These are phyloP conservation scores for Ascaphus truei DNA, from an alignment of 2,113 vertebrate species.

Conservation along the genomic window DNA sequence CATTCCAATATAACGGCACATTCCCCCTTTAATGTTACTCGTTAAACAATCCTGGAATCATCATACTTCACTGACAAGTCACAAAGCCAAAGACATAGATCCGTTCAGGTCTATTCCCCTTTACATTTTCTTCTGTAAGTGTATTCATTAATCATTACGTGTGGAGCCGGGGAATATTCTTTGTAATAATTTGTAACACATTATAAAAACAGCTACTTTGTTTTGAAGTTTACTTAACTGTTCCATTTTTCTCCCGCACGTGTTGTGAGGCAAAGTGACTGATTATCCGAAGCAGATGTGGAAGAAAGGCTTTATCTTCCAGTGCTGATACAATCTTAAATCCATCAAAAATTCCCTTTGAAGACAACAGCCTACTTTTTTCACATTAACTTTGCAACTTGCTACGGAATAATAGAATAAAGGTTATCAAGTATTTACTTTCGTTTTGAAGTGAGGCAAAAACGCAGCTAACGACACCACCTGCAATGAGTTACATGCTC, in stretches of 20 bases:
- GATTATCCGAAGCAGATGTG: constrained; percentile 37
- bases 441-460: too few species aligned
- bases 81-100: too few species aligned
- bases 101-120: too few species aligned
- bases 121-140: too few species aligned
- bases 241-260: background rate
- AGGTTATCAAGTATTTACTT: background rate
- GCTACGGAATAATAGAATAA: background rate
- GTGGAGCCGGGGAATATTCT: constrained; percentile 28
- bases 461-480: background rate
- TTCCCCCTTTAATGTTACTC: too few species aligned
- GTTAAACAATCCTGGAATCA: too few species aligned
- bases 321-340: constrained; percentile 39
- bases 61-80: too few species aligned
- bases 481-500: constrained; percentile 6
- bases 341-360: constrained; percentile 26
- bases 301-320: constrained; percentile 39
- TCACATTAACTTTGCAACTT: background rate
- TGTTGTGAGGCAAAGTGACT: constrained; percentile 35
- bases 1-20: too few species aligned
- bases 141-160: background rate
- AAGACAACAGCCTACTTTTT: constrained; percentile 1
- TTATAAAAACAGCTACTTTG: constrained; percentile 37
- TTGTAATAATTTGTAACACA: constrained; percentile 30
- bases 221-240: constrained; percentile 49